A percentile compares a stretch with the other conserved stretches of the same genome.
Evolutionary conservation across 1,140 invertebrate genomes (phyloP).

Genomic region (Temnothorax curvispinosus): DNA sequence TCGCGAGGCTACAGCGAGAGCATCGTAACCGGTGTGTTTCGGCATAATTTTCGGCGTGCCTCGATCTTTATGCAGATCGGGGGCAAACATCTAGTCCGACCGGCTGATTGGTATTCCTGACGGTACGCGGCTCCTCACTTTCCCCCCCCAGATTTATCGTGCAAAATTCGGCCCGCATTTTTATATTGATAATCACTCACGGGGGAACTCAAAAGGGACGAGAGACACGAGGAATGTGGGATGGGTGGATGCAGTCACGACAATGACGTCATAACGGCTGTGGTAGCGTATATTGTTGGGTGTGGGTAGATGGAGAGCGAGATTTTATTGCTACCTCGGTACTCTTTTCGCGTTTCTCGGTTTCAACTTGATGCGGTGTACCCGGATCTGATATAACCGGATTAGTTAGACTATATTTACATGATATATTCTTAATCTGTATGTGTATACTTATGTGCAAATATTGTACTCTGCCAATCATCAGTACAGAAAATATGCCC

Average conservation of each 20-base stretch:
- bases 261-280: constrained; percentile 72
- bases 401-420: not conserved
- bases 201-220: constrained; percentile 45
- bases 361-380: not conserved
- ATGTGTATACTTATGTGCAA: not conserved
- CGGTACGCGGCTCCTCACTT: constrained; percentile 71
- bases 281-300: constrained; percentile 69
- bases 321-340: constrained; percentile 60
- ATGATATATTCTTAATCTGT: not conserved
- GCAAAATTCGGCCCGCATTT: constrained; percentile 79
- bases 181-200: constrained; percentile 80
- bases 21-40: constrained; percentile 68
- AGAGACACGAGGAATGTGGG: constrained; percentile 70
- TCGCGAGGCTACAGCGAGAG: constrained; percentile 30
- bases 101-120: constrained; percentile 80
- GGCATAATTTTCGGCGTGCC: constrained; percentile 75
- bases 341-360: constrained; percentile 61
- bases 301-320: constrained; percentile 70
- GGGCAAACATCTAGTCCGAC: constrained; percentile 80
- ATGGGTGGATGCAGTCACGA: constrained; percentile 72
- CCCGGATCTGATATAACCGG: too few relatives aligned
- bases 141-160: constrained; percentile 76
- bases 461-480: not conserved
- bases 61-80: constrained; percentile 81
- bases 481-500: not conserved